phyloP scores from a whole-genome alignment of 2,888 invertebrate genomes.

The Drosophila ezoana region DNA sequence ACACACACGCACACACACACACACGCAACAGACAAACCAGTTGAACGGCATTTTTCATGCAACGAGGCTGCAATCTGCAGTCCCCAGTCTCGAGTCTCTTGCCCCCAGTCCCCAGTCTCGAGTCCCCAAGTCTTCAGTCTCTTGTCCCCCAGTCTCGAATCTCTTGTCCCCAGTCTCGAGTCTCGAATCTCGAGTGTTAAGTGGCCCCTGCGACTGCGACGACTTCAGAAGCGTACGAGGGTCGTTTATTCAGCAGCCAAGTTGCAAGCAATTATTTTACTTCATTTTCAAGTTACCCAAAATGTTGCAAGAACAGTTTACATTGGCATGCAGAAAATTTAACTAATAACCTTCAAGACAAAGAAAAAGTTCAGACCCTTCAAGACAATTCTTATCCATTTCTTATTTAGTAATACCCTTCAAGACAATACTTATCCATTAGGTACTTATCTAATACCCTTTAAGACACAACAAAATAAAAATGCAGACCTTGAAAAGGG shows the following conservation, averaged over 20 bases:
- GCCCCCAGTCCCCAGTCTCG: no score
- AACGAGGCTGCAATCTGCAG: slow-evolving; percentile 40
- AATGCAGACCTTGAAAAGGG: no score
- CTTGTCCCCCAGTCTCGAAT: slow-evolving; percentile 5
- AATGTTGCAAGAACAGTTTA: slow-evolving; percentile 9
- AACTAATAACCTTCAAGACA: no score
- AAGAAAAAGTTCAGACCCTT: no score
- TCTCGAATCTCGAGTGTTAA: slow-evolving; percentile 46
- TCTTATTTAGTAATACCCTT: no score
- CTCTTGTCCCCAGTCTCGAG: background rate
- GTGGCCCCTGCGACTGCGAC: slow-evolving; percentile 33
- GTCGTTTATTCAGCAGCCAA: slow-evolving; percentile 38
- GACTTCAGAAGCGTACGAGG: slow-evolving; percentile 36
- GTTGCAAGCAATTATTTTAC: slow-evolving; percentile 36
- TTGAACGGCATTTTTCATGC: slow-evolving; percentile 74
- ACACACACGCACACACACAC: slow-evolving; percentile 11
- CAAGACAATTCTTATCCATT: no score
- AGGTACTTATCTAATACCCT: no score
- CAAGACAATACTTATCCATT: no score
- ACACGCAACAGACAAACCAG: slow-evolving; percentile 60
- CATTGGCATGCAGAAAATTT: background rate
- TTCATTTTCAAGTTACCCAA: slow-evolving; percentile 14
- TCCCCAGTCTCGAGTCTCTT: slow-evolving; percentile 2
- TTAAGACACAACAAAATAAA: no score
- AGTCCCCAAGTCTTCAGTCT: background rate